Evolutionary conservation across 2,888 invertebrate species (phyloP), one percentile per base, ranked within the genome.

Genomic region (Podotricha telesiphe): DNA sequence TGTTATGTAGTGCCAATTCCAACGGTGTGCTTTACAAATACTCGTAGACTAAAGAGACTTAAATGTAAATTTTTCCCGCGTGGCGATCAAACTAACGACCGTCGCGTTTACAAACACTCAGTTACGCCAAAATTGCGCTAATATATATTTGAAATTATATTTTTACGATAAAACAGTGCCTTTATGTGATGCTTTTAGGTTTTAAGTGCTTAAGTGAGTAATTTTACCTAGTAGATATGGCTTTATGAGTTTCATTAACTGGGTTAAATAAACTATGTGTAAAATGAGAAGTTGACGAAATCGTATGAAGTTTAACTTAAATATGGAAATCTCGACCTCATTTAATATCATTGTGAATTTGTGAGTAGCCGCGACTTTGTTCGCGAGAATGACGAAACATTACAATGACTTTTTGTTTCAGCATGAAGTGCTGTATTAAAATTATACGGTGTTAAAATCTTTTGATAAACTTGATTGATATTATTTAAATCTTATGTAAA

Each of bases 231-330:
- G 34, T 56, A n/a, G n/a, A n/a, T n/a, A 15, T 42, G 7, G 8
- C 20, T 59, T 22, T 59, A 22, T 42, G 58, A 22, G n/a, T 20
- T 42, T 59, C n/a, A 22, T 42, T 22, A 22, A 42, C 20, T 10
- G 3, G 58, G 42, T 59, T n/a, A 42, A 40, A 59, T 45, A 59
- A 59, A 59, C n/a, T 59, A 15, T 20, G 22, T 13, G 22, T 58
- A n/a, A 3, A 58, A 58, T 19, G 2, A 37, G 19, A 17, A 37
- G 7, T 37, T 10, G 10, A 8, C 37, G 51, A 51, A 51, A 51
- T 28, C 51, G 28, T 22, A 51, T 15, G 22, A 51, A 51, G 28
- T 51, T 22, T 15, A 28, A 51, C 28, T 51, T 51, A 51, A 51
- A 28, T 51, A 28, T 15, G 51, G n/a, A 51, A 51, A 51, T 19